Evolutionary conservation across 2,797 vertebrate species (phyloP).

Genomic region (Squalus acanthias): DNA sequence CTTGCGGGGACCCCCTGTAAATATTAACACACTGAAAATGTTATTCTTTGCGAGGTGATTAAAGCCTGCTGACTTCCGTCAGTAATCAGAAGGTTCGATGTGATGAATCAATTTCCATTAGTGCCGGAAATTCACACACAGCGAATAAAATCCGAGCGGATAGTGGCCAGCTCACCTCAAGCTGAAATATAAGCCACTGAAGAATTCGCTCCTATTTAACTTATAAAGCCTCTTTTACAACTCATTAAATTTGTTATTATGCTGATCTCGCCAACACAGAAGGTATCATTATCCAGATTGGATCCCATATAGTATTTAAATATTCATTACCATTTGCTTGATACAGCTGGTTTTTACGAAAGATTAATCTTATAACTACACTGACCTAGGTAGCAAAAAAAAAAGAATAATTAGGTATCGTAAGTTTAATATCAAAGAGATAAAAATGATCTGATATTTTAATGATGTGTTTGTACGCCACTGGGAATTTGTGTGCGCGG

Average conservation of each 20-base stretch:
- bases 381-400: not conserved
- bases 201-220: not conserved
- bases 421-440: not conserved
- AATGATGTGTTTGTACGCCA: not conserved
- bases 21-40: not conserved
- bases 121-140: not conserved
- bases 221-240: slow-evolving; percentile 8
- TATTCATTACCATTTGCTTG: not conserved
- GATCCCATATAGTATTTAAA: not conserved
- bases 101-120: not conserved
- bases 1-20: no score
- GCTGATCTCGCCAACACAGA: not conserved
- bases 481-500: not conserved
- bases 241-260: slow-evolving; percentile 11
- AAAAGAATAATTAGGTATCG: not conserved
- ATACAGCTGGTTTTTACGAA: not conserved
- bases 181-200: not conserved
- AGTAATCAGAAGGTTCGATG: not conserved
- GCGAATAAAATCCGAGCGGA: no score
- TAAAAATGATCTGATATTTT: slow-evolving; percentile 17
- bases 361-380: slow-evolving; percentile 17
- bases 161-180: not conserved
- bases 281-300: not conserved
- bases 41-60: not conserved
- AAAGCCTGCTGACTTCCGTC: not conserved